Percentiles rank a stretch among this genome's conserved stretches.
Evolutionary conservation across 2,888 invertebrate genomes (phyloP).

Genomic region (Automeris io): DNA sequence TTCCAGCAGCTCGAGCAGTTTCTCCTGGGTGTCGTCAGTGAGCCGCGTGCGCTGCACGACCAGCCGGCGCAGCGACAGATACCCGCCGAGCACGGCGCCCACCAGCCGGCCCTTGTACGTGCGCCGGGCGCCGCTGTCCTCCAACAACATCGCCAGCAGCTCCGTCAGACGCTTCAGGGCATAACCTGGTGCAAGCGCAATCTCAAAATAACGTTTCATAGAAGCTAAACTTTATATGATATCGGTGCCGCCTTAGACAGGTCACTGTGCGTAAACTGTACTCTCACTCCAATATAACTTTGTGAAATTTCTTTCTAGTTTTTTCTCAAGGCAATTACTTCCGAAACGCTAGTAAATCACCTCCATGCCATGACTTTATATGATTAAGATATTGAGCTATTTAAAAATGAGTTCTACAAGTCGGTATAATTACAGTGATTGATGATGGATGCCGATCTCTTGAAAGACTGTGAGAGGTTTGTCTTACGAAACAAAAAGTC

Average conservation of each 20-base stretch:
- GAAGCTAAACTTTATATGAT: no score
- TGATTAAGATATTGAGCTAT: no score
- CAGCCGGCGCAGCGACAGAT: conserved; percentile 91
- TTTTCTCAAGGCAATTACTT: no score
- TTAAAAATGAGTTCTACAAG: no score
- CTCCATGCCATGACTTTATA: no score
- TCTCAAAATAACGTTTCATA: neutral
- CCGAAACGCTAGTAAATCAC: no score
- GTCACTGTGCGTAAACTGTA: neutral
- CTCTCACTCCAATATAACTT: neutral
- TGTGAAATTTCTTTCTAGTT: neutral
- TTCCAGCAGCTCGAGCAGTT: conserved; percentile 92
- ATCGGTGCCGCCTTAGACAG: no score
- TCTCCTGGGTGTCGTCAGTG: conserved; percentile 97
- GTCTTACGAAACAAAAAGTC: no score
- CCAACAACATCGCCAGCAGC: conserved; percentile 90
- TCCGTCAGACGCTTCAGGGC: conserved; percentile 94
- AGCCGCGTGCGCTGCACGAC: conserved; percentile 96
- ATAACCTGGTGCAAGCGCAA: conserved; percentile 76
- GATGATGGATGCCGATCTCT: no score
- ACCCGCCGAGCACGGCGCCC: conserved; percentile 94
- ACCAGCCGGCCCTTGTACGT: conserved; percentile 93
- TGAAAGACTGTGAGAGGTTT: no score
- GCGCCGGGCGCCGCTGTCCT: conserved; percentile 90
- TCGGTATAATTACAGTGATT: no score